Base-by-base conservation (phyloP, 2,797 vertebrate genomes). In the Myotis vivesi region DNA sequence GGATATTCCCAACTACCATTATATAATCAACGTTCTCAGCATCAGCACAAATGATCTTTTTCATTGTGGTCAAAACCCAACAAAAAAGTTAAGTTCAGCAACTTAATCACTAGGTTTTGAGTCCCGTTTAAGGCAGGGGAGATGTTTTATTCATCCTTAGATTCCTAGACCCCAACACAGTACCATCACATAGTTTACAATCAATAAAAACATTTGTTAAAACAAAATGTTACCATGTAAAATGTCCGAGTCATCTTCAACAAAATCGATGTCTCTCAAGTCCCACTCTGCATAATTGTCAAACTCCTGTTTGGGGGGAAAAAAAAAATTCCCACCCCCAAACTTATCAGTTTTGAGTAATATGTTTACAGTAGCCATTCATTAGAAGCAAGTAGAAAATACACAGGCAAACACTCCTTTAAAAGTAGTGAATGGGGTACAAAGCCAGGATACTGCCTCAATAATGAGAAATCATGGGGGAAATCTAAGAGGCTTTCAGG, bases 281-380 rank as follows among this genome's bases (percentile, higher is more conserved):
- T 99, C 99, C 99, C 99, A 99, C 98, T 99, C 99, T 55, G 99
- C 99, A 38, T 99, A 99, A 98, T 99, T 99, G 98, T 99, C 99
- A 98, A 99, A 99, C 97, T 99, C 99, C 99, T 99, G 96, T 96
- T 96, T 44, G 80, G 94, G 89, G 80, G 44, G 2, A 11, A 44
- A 88, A 92, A 92, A 97, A 97, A 96, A 95, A 82, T 72, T 49
- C 38, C 92, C 92, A 92, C 19, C 71, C 71, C 62, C 75, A 96
- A 92, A 91, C 44, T 3, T 92, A 93, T 44, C 68, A 94, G 87
- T 84, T 97, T 75, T 92, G 81, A 95, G 5, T 51, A 97, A 95
- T 89, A 62, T 44, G 64, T 49, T 91, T 79, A 95, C 3, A 57
- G 49, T 0, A 44, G 25, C 12, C 64, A 92, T 57, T 28, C 51